phyloP scores from a whole-genome alignment of 2,888 invertebrate species.

The Petrolisthes cinctipes region DNA sequence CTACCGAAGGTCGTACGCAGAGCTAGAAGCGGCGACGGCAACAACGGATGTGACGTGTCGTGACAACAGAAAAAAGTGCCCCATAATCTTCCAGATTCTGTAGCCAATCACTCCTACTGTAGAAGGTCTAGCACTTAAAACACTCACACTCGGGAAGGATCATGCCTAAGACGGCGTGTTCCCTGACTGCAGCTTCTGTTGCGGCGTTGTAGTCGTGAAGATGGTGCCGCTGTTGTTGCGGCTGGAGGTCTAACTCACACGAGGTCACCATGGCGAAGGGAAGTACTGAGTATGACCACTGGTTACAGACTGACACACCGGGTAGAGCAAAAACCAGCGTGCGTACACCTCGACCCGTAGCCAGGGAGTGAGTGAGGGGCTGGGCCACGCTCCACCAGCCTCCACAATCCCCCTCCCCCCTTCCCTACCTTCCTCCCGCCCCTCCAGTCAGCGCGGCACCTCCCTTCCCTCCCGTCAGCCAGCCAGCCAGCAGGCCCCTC shows the following conservation, averaged over 20 bases:
- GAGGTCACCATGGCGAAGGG: slow-evolving; percentile 62
- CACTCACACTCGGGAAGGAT: slow-evolving; percentile 60
- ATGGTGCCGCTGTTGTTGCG: slow-evolving; percentile 57
- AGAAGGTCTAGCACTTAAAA: slow-evolving; percentile 25
- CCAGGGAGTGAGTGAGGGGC: slow-evolving; percentile 54
- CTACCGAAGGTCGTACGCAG: no score
- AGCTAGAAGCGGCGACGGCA: no score
- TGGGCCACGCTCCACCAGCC: slow-evolving; percentile 30
- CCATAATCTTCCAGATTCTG: no score
- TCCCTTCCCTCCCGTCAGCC: slow-evolving; percentile 20
- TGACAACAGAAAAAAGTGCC: no score
- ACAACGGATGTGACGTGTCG: no score
- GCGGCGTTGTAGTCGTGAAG: slow-evolving; percentile 53
- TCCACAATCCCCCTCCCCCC: slow-evolving; percentile 21
- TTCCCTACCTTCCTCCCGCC: slow-evolving; percentile 25
- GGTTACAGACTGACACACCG: slow-evolving; percentile 37
- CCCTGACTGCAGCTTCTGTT: slow-evolving; percentile 50
- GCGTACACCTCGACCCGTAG: slow-evolving; percentile 50
- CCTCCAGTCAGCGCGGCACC: not conserved
- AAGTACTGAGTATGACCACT: slow-evolving; percentile 5
- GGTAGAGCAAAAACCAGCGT: slow-evolving; percentile 51
- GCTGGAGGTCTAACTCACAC: slow-evolving; percentile 61
- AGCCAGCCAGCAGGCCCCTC: not conserved
- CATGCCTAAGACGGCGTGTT: slow-evolving; percentile 58
- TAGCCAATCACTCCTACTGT: slow-evolving; percentile 27